phyloP scores from a whole-genome alignment of 2,797 vertebrate species.

The Peromyscus attwateri region DNA sequence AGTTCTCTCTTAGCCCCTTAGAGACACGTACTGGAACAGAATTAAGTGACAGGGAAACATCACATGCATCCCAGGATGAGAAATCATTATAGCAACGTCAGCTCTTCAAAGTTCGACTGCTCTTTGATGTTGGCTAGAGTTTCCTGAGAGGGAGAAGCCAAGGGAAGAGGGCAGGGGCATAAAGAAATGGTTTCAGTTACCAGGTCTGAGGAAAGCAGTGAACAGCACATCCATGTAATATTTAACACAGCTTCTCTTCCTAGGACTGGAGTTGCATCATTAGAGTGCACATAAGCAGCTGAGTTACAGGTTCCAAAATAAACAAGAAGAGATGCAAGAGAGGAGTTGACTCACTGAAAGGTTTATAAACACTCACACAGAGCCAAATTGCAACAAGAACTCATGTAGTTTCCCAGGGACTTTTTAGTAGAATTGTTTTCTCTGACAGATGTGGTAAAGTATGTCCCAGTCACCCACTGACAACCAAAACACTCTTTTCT shows the following conservation, averaged over 20 bases:
- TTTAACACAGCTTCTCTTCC: conserved; percentile 25
- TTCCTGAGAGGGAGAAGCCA: conserved; percentile 23
- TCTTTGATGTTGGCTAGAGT: conserved; percentile 63
- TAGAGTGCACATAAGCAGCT: neutral
- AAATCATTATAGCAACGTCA: conserved; percentile 6
- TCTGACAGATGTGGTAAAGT: neutral
- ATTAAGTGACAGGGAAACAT: conserved; percentile 49
- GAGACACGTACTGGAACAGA: conserved; percentile 15
- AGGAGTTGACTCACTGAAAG: neutral
- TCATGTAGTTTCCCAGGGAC: neutral
- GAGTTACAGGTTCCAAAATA: neutral
- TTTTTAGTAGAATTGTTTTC: conserved; percentile 10
- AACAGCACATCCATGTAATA: neutral
- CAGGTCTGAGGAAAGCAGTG: neutral
- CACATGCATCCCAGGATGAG: neutral
- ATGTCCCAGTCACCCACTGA: neutral
- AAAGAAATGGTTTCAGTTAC: neutral
- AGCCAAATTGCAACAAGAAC: neutral
- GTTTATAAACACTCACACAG: neutral
- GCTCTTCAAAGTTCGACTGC: neutral
- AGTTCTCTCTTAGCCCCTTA: conserved; percentile 14
- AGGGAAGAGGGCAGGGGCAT: neutral
- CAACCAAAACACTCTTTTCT: neutral
- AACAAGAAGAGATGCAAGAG: neutral
- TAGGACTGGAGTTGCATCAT: neutral